A percentile compares a stretch with the other conserved stretches of the same genome.
Evolutionary conservation across 2,113 vertebrate genomes (phyloP).

Genomic region (Monarcha castaneiventris): DNA sequence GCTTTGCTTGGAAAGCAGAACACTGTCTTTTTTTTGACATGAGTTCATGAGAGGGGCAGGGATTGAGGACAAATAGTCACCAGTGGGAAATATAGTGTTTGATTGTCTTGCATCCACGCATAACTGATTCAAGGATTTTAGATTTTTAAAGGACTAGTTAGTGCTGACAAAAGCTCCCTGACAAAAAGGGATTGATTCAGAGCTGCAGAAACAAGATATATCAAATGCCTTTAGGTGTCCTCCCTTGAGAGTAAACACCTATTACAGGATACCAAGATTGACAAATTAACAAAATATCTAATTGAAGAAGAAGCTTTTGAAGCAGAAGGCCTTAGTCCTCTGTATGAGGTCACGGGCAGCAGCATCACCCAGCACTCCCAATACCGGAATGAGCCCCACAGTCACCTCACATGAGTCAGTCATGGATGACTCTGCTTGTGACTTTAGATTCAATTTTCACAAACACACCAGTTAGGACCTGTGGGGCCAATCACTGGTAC

Average conservation of each 20-base stretch:
- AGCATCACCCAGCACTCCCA: background rate
- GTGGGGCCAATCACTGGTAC: background rate
- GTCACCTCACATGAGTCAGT: background rate
- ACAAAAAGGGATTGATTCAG: background rate
- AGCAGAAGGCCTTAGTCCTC: background rate
- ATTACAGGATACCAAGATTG: background rate
- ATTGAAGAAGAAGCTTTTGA: background rate
- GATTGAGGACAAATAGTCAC: background rate
- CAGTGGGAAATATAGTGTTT: background rate
- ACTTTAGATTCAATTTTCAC: background rate
- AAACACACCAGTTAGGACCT: background rate
- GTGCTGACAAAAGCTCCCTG: background rate
- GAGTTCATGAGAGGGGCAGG: background rate
- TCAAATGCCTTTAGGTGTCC: background rate
- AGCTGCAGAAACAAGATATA: background rate
- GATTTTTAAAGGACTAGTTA: background rate
- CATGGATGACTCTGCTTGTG: background rate
- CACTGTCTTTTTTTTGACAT: background rate
- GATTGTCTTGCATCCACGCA: background rate
- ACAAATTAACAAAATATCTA: background rate
- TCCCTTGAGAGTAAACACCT: background rate
- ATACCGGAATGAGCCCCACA: background rate
- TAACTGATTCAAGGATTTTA: background rate
- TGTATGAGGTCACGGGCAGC: background rate
- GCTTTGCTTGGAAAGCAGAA: background rate